These are phyloP conservation scores for Cacatua alba DNA, from an alignment of 2,113 vertebrate genomes.

Conservation along the genomic window DNA sequence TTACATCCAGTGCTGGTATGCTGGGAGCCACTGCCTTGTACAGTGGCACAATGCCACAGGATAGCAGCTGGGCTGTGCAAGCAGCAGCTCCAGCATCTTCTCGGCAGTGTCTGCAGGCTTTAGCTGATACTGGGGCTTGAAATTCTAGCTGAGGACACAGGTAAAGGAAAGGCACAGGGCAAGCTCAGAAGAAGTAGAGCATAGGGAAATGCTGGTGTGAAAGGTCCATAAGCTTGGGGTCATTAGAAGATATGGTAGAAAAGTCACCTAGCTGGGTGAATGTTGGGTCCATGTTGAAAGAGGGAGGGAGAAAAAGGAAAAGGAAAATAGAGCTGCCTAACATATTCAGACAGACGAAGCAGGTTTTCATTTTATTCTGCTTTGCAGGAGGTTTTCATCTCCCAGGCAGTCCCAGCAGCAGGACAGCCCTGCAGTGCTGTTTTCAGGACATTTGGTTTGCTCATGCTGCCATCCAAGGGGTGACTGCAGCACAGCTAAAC, in stretches of 20 bases:
- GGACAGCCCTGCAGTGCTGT: not conserved
- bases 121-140: not conserved
- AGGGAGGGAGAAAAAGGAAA: not conserved
- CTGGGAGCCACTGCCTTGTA: not conserved
- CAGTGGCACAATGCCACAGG: not conserved
- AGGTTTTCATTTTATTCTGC: not conserved
- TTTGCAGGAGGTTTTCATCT: not conserved
- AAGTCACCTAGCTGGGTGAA: not conserved
- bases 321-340: not conserved
- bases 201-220: not conserved
- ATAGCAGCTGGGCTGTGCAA: not conserved
- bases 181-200: not conserved
- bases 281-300: not conserved
- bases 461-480: not conserved
- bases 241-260: not conserved
- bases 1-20: not conserved
- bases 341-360: not conserved
- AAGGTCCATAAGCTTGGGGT: not conserved
- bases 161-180: not conserved
- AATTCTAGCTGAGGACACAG: not conserved
- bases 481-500: not conserved
- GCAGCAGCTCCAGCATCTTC: conserved; percentile 23
- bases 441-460: not conserved
- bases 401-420: not conserved
- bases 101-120: not conserved